A percentile compares a stretch with the other conserved stretches of the same genome.
Conservation (phyloP, 2,797 vertebrate genomes). For the Amniataba percoides region DNA sequence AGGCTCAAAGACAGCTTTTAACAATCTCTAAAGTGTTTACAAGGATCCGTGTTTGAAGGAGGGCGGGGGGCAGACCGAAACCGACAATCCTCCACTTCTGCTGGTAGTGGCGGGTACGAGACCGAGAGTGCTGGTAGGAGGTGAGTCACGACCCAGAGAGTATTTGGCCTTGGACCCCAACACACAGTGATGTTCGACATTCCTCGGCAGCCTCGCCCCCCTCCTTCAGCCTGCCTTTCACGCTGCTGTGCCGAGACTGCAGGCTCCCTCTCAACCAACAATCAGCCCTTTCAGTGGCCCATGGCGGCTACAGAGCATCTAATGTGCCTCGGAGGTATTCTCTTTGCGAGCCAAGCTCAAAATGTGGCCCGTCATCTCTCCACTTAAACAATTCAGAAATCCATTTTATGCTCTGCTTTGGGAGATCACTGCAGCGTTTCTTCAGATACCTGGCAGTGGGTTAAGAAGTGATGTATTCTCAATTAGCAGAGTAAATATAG, state of each 20-base stretch:
- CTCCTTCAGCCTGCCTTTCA: constrained; percentile 59
- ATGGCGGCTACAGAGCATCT: constrained; percentile 50
- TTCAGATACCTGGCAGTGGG: not conserved
- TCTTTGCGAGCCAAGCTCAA: constrained; percentile 47
- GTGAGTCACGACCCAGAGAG: constrained; percentile 68
- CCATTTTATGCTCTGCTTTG: constrained; percentile 34
- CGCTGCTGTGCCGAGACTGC: constrained; percentile 51
- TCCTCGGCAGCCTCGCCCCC: constrained; percentile 74
- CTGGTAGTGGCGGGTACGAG: constrained; percentile 9
- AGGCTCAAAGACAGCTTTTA: constrained; percentile 2
- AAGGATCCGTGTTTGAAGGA: constrained; percentile 16
- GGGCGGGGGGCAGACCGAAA: not conserved
- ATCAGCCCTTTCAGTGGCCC: constrained; percentile 78
- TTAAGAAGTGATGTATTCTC: constrained; percentile 3
- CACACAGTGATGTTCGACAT: constrained; percentile 77
- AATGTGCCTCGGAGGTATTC: constrained; percentile 64
- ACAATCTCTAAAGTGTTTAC: constrained; percentile 9
- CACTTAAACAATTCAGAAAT: constrained; percentile 73
- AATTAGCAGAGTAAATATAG: constrained; percentile 58
- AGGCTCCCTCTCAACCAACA: constrained; percentile 75
- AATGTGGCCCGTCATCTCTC: constrained; percentile 60
- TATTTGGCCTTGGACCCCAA: constrained; percentile 75
- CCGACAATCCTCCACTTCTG: not conserved
- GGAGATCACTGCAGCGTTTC: constrained; percentile 5
- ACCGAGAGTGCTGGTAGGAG: constrained; percentile 52